These are phyloP conservation scores for Dryadula phaetusa DNA, from an alignment of 2,888 invertebrate species.

Conservation along the genomic window DNA sequence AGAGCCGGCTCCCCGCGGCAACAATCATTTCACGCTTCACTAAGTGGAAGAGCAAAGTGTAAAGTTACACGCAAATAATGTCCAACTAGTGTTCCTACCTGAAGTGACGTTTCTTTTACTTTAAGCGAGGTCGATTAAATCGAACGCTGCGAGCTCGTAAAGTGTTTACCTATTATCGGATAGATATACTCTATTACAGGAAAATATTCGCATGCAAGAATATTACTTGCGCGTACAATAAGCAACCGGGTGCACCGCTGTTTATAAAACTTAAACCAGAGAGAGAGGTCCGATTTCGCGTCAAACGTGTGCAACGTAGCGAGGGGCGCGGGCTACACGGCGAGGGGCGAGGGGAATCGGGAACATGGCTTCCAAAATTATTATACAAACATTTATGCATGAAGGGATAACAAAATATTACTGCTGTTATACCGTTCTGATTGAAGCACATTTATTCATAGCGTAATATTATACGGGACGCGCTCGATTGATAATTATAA, in stretches of 20 bases:
- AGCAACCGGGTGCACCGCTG: conserved; percentile 25
- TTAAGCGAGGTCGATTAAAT: not conserved
- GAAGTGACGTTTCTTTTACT: conserved; percentile 31
- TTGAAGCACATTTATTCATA: conserved; percentile 65
- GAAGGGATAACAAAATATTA: conserved; percentile 77
- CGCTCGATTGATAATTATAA: conserved; percentile 66
- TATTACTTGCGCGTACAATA: conserved; percentile 29
- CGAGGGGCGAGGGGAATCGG: conserved; percentile 53
- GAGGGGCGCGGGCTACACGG: conserved; percentile 47
- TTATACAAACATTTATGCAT: conserved; percentile 81
- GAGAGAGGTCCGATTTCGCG: conserved; percentile 61
- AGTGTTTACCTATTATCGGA: conserved; percentile 13
- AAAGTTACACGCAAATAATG: conserved; percentile 70
- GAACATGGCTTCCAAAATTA: conserved; percentile 73
- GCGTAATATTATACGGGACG: conserved; percentile 51
- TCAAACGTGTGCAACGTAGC: conserved; percentile 60
- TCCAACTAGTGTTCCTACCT: conserved; percentile 47
- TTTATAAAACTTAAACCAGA: conserved; percentile 62
- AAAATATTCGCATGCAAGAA: conserved; percentile 12
- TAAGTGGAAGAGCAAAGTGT: conserved; percentile 72
- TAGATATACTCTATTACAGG: conserved; percentile 8
- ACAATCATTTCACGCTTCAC: conserved; percentile 74
- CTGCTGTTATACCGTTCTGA: conserved; percentile 65
- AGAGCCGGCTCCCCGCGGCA: conserved; percentile 54
- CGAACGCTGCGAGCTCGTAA: not conserved